Percentiles rank a stretch among this genome's conserved stretches.
Conservation (phyloP, 1,140 invertebrate species). For the Atopsyche davidsoni region DNA sequence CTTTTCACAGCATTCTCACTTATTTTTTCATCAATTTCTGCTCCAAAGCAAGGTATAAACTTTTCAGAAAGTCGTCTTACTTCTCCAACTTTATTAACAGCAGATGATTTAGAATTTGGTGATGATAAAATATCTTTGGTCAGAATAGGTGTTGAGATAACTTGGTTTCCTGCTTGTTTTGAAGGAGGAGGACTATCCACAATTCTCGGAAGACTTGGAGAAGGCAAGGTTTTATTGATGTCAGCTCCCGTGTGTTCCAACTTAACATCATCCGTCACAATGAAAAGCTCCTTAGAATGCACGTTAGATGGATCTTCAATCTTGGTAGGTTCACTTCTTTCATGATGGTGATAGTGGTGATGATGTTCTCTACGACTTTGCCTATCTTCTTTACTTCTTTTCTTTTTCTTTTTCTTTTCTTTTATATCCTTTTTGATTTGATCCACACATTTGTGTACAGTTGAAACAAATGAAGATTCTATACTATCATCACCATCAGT, state of each 20-base stretch:
- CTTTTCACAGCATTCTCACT: slow-evolving; percentile 72
- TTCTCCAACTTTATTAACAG: slow-evolving; percentile 40
- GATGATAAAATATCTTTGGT: slow-evolving; percentile 39
- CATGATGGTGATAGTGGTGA: slow-evolving; percentile 54
- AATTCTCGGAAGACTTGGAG: slow-evolving; percentile 44
- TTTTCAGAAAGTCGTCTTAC: slow-evolving; percentile 44
- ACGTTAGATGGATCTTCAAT: slow-evolving; percentile 16
- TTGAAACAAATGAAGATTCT: slow-evolving; percentile 39
- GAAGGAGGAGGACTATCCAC: slow-evolving; percentile 41
- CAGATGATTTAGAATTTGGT: slow-evolving; percentile 36
- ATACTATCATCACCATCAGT: slow-evolving; percentile 49
- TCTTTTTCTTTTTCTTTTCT: slow-evolving; percentile 77
- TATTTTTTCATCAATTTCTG: slow-evolving; percentile 63
- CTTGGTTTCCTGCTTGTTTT: slow-evolving; percentile 30
- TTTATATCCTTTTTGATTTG: slow-evolving; percentile 56
- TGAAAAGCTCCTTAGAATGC: slow-evolving; percentile 13
- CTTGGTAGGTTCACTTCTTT: slow-evolving; percentile 17
- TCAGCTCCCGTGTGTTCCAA: slow-evolving; percentile 31
- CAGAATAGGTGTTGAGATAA: slow-evolving; percentile 29
- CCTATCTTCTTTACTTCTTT: slow-evolving; percentile 72
- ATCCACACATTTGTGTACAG: slow-evolving; percentile 40
- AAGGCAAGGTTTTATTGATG: slow-evolving; percentile 29
- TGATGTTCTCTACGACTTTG: slow-evolving; percentile 62
- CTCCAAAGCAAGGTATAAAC: slow-evolving; percentile 64
- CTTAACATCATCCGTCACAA: slow-evolving; percentile 28